phyloP scores from a whole-genome alignment of 2,888 invertebrate genomes.

The Deilephila porcellus region DNA sequence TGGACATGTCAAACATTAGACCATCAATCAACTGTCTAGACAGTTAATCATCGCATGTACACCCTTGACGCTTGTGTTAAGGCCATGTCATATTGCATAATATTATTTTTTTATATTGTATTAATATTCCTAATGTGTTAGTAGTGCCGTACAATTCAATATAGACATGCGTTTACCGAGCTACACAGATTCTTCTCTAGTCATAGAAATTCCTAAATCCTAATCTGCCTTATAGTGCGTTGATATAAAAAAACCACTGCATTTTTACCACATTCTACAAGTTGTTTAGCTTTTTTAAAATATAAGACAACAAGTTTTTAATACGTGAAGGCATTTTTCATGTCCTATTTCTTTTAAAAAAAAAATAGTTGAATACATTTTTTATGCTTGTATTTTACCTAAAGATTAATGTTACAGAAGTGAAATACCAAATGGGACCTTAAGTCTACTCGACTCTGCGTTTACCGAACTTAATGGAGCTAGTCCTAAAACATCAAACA shows the following conservation, averaged over 20 bases:
- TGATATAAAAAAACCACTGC: no score
- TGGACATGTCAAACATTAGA: conserved; percentile 27
- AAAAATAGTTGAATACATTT: background rate
- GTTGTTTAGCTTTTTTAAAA: no score
- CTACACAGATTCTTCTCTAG: no score
- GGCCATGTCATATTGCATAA: background rate
- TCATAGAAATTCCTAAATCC: no score
- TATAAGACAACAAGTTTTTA: no score
- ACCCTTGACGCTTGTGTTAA: conserved; percentile 20
- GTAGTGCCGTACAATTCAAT: no score
- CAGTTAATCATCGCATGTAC: conserved; percentile 25
- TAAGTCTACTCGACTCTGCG: conserved; percentile 47
- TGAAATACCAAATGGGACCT: conserved; percentile 37
- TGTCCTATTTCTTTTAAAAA: background rate
- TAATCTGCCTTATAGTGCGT: no score
- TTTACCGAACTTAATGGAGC: conserved; percentile 58
- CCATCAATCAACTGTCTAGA: conserved; percentile 7
- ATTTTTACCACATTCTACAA: no score
- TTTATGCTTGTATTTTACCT: background rate
- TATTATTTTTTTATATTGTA: background rate
- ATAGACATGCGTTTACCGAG: no score
- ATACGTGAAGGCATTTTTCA: no score
- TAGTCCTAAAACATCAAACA: conserved; percentile 64
- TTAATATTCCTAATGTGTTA: no score
- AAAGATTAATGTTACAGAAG: conserved; percentile 26